Evolutionary conservation across 2,797 vertebrate species (phyloP).

Genomic region (Phaenicophaeus curvirostris): DNA sequence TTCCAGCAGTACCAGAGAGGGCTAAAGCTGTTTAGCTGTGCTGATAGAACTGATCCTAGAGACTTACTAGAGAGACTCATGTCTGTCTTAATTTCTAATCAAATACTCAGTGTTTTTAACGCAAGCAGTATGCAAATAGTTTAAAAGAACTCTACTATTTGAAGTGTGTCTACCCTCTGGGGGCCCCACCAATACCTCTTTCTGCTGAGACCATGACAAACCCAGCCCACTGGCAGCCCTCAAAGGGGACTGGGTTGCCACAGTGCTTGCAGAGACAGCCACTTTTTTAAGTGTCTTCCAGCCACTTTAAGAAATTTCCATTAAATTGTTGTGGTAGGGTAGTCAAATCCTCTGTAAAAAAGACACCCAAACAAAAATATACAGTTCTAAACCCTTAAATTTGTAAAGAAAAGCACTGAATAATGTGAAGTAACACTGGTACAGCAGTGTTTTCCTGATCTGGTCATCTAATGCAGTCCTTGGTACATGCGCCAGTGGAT

Average conservation of each 20-base stretch:
- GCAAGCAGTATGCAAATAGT: not conserved
- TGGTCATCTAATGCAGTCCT: not conserved
- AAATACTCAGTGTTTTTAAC: not conserved
- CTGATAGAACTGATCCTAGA: not conserved
- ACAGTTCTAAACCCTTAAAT: not conserved
- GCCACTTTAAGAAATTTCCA: not conserved
- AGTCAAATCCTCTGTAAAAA: not conserved
- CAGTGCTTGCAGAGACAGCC: not conserved
- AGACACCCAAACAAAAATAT: not conserved
- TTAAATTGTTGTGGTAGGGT: not conserved
- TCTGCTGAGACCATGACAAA: not conserved
- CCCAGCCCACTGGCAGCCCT: not conserved
- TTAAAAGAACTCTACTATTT: not conserved
- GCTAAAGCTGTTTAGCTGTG: not conserved
- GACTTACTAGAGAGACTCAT: not conserved
- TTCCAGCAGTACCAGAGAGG: not conserved
- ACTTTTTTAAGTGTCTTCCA: not conserved
- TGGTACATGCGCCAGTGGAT: not conserved
- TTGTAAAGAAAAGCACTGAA: not conserved
- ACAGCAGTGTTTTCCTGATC: not conserved
- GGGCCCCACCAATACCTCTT: not conserved
- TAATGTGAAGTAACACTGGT: not conserved
- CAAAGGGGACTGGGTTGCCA: fast-evolving
- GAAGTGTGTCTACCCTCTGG: not conserved
- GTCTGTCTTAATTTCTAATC: not conserved